Percentiles rank a stretch among this genome's conserved stretches.
These are phyloP conservation scores for Baronia brevicornis DNA, from an alignment of 2,888 invertebrate species.

Conservation along the genomic window DNA sequence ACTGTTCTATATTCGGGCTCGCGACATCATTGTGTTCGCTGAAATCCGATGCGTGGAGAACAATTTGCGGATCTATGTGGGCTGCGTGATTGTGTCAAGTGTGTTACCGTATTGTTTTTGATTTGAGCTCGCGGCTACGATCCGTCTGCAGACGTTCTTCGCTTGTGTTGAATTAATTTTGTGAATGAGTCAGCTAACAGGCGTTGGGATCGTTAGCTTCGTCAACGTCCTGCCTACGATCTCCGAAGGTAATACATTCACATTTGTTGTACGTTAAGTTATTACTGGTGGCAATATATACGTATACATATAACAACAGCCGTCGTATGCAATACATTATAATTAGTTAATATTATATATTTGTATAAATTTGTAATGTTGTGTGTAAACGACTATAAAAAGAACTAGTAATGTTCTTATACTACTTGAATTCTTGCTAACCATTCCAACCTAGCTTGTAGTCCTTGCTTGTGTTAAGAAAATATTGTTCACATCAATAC, in stretches of 20 bases:
- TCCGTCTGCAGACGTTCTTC: constrained; percentile 43
- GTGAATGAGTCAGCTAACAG: constrained; percentile 74
- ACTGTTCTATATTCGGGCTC: constrained; percentile 27
- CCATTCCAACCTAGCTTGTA: too few relatives aligned
- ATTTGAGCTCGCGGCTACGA: constrained; percentile 21
- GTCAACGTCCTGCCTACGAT: constrained; percentile 72
- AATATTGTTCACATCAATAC: too few relatives aligned
- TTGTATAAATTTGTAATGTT: too few relatives aligned
- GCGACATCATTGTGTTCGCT: constrained; percentile 26
- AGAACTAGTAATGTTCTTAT: too few relatives aligned
- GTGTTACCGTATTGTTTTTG: constrained; percentile 43
- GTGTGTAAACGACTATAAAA: too few relatives aligned
- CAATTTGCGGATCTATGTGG: constrained; percentile 50
- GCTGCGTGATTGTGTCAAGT: constrained; percentile 61
- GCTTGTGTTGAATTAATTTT: constrained; percentile 50
- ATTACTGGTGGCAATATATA: background rate
- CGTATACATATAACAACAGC: too few relatives aligned
- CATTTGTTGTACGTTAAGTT: constrained; percentile 5
- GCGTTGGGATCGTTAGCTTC: constrained; percentile 70
- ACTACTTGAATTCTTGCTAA: too few relatives aligned
- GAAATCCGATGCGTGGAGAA: constrained; percentile 42
- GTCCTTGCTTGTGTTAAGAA: too few relatives aligned
- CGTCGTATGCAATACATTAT: too few relatives aligned
- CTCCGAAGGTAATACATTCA: constrained; percentile 56
- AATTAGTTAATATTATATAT: too few relatives aligned